Evolutionary conservation across 1,140 invertebrate species (phyloP).

Genomic region (Acromyrmex heyeri): DNA sequence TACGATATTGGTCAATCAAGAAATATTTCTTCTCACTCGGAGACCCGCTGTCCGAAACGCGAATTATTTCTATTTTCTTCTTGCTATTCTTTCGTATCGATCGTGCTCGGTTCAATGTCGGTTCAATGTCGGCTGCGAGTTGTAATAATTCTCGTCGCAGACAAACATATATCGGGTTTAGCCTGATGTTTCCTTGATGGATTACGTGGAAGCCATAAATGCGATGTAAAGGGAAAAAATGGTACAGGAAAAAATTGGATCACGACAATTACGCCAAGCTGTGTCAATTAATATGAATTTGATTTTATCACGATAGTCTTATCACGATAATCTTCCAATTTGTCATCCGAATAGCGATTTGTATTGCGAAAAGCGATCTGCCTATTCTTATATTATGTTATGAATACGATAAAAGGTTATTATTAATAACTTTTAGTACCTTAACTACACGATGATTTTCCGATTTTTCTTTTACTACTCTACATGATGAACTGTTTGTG

Average conservation of each 20-base stretch:
- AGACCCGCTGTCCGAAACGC: not conserved
- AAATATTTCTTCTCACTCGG: not conserved
- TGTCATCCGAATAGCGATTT: no score
- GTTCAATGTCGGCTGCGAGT: not conserved
- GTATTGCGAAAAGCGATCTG: not conserved
- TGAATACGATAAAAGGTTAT: not conserved
- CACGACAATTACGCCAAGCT: not conserved
- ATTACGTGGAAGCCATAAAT: not conserved
- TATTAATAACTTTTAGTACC: not conserved
- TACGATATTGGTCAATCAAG: not conserved
- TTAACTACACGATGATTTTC: no score
- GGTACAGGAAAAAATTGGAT: not conserved
- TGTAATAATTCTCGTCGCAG: conserved; percentile 2
- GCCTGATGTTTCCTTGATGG: not conserved
- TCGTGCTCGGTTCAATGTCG: not conserved
- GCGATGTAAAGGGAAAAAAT: conserved; percentile 2
- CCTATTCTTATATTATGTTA: not conserved
- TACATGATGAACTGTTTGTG: no score
- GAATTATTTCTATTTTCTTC: not conserved
- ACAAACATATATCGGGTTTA: not conserved
- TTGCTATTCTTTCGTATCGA: conserved; percentile 27
- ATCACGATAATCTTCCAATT: not conserved
- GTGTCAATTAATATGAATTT: conserved; percentile 1
- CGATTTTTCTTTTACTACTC: no score
- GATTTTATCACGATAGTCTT: not conserved